These are phyloP conservation scores for Idaea biselata DNA, from an alignment of 2,888 invertebrate species.

Conservation along the genomic window DNA sequence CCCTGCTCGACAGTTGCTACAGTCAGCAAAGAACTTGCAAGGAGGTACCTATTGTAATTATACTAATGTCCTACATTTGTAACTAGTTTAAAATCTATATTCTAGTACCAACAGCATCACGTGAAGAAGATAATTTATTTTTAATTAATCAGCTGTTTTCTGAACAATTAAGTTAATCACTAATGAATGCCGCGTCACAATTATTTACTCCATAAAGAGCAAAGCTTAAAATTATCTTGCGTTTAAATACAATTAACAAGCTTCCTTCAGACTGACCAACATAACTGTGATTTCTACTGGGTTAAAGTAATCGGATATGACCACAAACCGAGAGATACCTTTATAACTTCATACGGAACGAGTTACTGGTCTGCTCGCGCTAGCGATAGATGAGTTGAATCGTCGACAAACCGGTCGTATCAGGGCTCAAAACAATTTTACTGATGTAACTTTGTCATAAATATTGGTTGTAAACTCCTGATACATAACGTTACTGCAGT, in stretches of 20 bases:
- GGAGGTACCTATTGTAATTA: too few relatives aligned
- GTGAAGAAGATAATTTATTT: neutral
- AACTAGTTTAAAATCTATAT: too few relatives aligned
- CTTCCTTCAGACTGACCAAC: conserved; percentile 37
- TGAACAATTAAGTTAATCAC: neutral
- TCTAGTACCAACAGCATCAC: neutral
- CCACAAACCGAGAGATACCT: conserved; percentile 60
- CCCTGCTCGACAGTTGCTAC: too few relatives aligned
- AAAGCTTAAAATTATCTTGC: neutral
- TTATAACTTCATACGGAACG: conserved; percentile 40
- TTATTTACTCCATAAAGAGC: neutral
- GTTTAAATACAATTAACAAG: conserved; percentile 28
- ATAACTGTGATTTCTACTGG: conserved; percentile 54
- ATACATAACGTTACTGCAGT: conserved; percentile 41
- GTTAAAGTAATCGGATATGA: conserved; percentile 61
- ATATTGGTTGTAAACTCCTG: conserved; percentile 47
- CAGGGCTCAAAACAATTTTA: conserved; percentile 35
- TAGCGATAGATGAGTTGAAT: conserved; percentile 53
- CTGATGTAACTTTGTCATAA: conserved; percentile 39
- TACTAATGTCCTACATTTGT: too few relatives aligned
- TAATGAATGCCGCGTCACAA: neutral
- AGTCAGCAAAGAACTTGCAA: too few relatives aligned
- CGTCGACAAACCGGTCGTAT: conserved; percentile 47
- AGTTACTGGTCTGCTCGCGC: conserved; percentile 44
- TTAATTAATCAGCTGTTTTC: neutral